A percentile compares a stretch with the other conserved stretches of the same genome.
Evolutionary conservation across 2,113 vertebrate species (phyloP).

Genomic region (Toxotes jaculatrix): DNA sequence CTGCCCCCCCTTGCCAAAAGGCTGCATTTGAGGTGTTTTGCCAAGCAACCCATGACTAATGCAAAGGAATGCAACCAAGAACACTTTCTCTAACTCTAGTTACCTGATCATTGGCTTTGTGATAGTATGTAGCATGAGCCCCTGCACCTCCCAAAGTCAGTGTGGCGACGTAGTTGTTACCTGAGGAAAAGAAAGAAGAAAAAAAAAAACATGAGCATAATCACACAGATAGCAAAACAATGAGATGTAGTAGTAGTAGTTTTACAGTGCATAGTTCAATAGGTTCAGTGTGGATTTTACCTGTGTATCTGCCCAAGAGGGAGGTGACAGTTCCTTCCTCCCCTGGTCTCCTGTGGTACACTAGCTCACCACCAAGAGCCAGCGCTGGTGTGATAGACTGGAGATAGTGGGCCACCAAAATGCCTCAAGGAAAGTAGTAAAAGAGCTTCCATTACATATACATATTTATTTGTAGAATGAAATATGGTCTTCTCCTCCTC

Average conservation of each 20-base stretch:
- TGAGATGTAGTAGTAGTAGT: fast-evolving
- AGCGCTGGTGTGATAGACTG: constrained; percentile 89
- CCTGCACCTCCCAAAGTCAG: constrained; percentile 89
- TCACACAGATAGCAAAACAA: neutral
- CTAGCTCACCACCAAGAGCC: constrained; percentile 91
- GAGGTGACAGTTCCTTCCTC: constrained; percentile 91
- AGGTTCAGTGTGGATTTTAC: constrained; percentile 54
- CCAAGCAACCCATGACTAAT: neutral
- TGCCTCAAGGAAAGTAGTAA: constrained; percentile 78
- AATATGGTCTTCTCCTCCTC: neutral
- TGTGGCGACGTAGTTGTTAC: constrained; percentile 89
- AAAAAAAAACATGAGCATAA: neutral
- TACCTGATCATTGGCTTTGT: constrained; percentile 93
- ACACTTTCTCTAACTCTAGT: neutral
- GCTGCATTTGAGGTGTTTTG: neutral
- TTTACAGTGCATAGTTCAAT: neutral
- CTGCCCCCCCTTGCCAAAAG: neutral
- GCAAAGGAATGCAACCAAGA: neutral
- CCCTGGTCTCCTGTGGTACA: constrained; percentile 91
- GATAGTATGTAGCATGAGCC: constrained; percentile 92
- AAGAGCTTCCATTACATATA: neutral
- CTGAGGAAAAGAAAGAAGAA: constrained; percentile 64
- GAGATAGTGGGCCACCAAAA: constrained; percentile 90
- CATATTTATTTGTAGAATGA: neutral
- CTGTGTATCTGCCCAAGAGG: constrained; percentile 90